Evolutionary conservation across 2,113 vertebrate genomes (phyloP).

Genomic region (Alethe diademata): DNA sequence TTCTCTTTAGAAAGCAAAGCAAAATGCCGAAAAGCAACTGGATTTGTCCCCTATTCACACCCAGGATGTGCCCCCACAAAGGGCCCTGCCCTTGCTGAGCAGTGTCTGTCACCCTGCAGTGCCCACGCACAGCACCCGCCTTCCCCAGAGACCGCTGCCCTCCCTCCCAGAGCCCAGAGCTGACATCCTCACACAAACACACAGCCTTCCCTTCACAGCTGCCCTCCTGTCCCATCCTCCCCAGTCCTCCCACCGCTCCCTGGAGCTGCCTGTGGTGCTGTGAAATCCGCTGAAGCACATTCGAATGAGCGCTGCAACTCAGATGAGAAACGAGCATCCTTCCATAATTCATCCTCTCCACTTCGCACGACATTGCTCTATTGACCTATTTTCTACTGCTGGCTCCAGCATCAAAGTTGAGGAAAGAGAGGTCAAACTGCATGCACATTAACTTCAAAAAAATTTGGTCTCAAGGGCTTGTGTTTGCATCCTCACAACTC

Average conservation of each 20-base stretch:
- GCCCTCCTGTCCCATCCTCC: not conserved
- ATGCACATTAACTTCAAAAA: not conserved
- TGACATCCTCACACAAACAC: not conserved
- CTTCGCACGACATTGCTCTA: not conserved
- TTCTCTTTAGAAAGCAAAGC: not conserved
- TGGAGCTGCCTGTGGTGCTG: not conserved
- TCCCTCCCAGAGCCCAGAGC: not conserved
- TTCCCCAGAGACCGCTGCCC: not conserved
- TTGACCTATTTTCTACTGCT: conserved; percentile 30
- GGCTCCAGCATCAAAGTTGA: not conserved
- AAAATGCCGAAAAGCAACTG: not conserved
- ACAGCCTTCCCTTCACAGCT: not conserved
- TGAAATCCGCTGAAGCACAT: not conserved
- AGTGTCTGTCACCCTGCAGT: not conserved
- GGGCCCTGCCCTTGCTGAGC: not conserved
- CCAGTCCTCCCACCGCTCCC: not conserved
- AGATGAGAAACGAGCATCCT: not conserved
- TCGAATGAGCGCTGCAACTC: not conserved
- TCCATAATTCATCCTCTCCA: conserved; percentile 22
- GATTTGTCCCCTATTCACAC: not conserved
- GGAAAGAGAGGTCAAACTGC: not conserved
- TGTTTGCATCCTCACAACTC: not conserved
- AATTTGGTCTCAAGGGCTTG: not conserved
- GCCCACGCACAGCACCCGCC: not conserved
- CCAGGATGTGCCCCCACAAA: not conserved